Evolutionary conservation across 1,140 invertebrate genomes (phyloP).

Genomic region (Drepana arcuata): DNA sequence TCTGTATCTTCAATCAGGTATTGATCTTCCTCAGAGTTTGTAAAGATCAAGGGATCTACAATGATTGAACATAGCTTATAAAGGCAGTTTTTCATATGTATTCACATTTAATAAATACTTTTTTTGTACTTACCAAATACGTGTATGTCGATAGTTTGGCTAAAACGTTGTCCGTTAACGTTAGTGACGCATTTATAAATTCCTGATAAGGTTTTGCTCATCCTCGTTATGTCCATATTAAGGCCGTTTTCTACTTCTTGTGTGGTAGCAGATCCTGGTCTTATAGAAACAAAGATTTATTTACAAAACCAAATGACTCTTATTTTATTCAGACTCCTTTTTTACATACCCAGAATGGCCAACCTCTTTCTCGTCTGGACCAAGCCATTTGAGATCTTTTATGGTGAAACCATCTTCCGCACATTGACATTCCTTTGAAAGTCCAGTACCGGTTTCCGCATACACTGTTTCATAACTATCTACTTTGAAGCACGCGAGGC

Average conservation of each 20-base stretch:
- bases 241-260: too few relatives aligned
- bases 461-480: slow-evolving; percentile 15
- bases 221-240: slow-evolving; percentile 23
- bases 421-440: slow-evolving; percentile 43
- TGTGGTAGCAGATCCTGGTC: slow-evolving; percentile 56
- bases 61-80: neutral
- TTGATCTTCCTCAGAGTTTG: neutral
- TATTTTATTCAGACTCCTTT: too few relatives aligned
- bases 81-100: neutral
- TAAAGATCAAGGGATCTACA: neutral
- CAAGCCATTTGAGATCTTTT: slow-evolving; percentile 31
- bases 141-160: slow-evolving; percentile 24
- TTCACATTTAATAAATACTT: neutral
- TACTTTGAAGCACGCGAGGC: slow-evolving; percentile 22
- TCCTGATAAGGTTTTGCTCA: slow-evolving; percentile 38
- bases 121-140: slow-evolving; percentile 32
- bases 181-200: slow-evolving; percentile 39
- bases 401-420: slow-evolving; percentile 17
- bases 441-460: slow-evolving; percentile 27
- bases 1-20: neutral
- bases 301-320: too few relatives aligned
- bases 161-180: slow-evolving; percentile 24
- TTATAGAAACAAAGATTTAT: slow-evolving; percentile 55
- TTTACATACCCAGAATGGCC: slow-evolving; percentile 25
- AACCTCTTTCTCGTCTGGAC: slow-evolving; percentile 25